Base-by-base conservation (phyloP, 2,797 vertebrate genomes). In the Rhinella marina region DNA sequence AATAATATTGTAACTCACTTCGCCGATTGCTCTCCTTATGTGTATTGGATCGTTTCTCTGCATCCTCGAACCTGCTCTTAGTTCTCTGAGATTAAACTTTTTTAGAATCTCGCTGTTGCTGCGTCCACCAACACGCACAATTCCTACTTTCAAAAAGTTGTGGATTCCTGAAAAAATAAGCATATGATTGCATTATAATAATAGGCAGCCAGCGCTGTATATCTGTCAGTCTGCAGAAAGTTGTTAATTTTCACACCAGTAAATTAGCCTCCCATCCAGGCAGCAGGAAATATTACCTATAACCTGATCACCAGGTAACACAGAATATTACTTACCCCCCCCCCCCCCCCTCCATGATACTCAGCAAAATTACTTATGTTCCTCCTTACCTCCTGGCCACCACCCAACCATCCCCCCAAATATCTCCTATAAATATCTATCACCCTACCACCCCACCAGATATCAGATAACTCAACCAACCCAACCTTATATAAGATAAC, bases 41-140 rank as follows among this genome's bases (percentile, higher is more conserved):
- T 97, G 92, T 29, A 21, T 0, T 0, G 95, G 95, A 27, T 96
- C 91, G 0, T 59, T 78, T 0, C 10, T 88, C 88, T 88, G 94
- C 88, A 93, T 93, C 9, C 89, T 16, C 0, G 0, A 0, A 8
- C 90, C 90, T 76, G 84, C 94, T 73, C 93, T 95, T 91, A 98
- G 91, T 89, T 98, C 96, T 86, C 93, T 93, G 29, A 99, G 92
- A 66, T 94, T 96, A 91, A 97, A 98, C 6, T 29, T 87, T 88
- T 97, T 97, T 89, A 99, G 92, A 83, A 93, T 81, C 80, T 95
- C 95, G 86, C 98, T 99, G 94, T 86, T 97, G 93, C 97, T 97
- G 84, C 97, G 96, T 70, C 98, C 97, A 17, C 98, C 97, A 0
- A 99, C 95, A 88, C 97, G 95, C 56, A 99, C 97, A 0, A 99